Conservation (phyloP, 2,113 vertebrate species). For the Sphyrna mokarran region DNA sequence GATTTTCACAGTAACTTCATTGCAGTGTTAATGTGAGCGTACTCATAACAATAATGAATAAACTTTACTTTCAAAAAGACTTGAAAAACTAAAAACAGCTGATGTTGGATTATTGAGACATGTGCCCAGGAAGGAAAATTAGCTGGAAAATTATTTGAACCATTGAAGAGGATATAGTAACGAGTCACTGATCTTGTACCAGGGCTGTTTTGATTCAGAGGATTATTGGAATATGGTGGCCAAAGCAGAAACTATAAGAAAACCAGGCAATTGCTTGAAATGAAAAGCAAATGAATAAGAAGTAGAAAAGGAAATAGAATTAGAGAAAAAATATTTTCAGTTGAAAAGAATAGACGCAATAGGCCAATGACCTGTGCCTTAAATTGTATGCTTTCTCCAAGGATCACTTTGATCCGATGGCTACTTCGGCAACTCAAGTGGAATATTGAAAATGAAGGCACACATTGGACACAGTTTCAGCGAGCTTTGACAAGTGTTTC, state of each 20-base stretch:
- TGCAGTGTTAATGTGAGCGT: too few relatives aligned
- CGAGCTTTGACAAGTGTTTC: constrained; percentile 3
- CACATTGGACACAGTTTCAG: neutral
- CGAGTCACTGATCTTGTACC: neutral
- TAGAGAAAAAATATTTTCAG: neutral
- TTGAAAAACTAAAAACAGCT: too few relatives aligned
- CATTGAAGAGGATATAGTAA: neutral
- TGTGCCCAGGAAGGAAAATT: too few relatives aligned
- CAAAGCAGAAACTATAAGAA: neutral
- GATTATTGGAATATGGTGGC: neutral
- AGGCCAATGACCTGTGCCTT: neutral
- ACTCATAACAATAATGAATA: too few relatives aligned
- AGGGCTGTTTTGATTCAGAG: neutral
- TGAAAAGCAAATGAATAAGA: neutral
- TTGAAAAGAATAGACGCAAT: neutral
- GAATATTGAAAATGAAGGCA: neutral
- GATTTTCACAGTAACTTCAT: too few relatives aligned
- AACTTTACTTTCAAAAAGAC: too few relatives aligned
- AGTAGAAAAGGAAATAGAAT: neutral
- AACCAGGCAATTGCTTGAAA: neutral
- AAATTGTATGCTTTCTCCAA: neutral
- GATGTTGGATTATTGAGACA: too few relatives aligned
- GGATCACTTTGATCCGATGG: neutral
- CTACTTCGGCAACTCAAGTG: neutral
- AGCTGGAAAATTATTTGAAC: neutral